These are phyloP conservation scores for Syngnathoides biaculeatus DNA, from an alignment of 2,113 vertebrate species.

Conservation along the genomic window DNA sequence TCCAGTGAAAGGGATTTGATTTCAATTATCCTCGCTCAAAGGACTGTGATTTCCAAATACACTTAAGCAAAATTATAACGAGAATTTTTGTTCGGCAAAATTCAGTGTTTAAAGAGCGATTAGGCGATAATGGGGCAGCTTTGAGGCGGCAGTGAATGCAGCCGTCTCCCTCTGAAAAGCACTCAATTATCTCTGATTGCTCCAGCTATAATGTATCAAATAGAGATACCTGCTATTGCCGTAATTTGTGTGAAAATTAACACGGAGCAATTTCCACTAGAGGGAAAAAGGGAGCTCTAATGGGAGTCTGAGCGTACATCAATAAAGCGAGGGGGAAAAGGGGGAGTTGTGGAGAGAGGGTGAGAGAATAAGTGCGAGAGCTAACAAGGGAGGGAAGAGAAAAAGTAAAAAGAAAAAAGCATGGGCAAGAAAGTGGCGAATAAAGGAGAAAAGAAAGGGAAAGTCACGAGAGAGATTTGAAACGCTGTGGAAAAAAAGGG, in stretches of 20 bases:
- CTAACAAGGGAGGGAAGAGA: slow-evolving; percentile 79
- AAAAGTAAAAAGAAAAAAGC: slow-evolving; percentile 55
- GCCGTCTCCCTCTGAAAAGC: slow-evolving; percentile 99
- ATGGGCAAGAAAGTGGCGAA: slow-evolving; percentile 71
- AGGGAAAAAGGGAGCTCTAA: slow-evolving; percentile 99
- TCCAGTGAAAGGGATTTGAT: slow-evolving; percentile 99
- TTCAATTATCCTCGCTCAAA: slow-evolving; percentile 99
- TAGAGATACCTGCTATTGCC: slow-evolving; percentile 99
- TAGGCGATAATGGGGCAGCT: slow-evolving; percentile 99
- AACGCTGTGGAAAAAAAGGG: slow-evolving; percentile 67
- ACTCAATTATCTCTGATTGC: slow-evolving; percentile 99
- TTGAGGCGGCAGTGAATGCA: slow-evolving; percentile 99
- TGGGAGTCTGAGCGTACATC: slow-evolving; percentile 99
- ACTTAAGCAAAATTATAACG: slow-evolving; percentile 99
- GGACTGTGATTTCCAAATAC: slow-evolving; percentile 99
- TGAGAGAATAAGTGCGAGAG: slow-evolving; percentile 76
- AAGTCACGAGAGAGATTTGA: slow-evolving; percentile 69
- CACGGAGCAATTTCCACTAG: slow-evolving; percentile 99
- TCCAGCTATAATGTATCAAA: slow-evolving; percentile 99
- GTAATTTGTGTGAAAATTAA: slow-evolving; percentile 99
- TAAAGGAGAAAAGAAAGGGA: slow-evolving; percentile 76
- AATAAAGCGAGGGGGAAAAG: slow-evolving; percentile 97
- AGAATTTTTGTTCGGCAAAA: slow-evolving; percentile 99
- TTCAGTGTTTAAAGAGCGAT: slow-evolving; percentile 99
- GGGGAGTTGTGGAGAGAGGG: slow-evolving; percentile 30